Conservation (phyloP, 2,888 invertebrate species). For the Amphipoea lucens region DNA sequence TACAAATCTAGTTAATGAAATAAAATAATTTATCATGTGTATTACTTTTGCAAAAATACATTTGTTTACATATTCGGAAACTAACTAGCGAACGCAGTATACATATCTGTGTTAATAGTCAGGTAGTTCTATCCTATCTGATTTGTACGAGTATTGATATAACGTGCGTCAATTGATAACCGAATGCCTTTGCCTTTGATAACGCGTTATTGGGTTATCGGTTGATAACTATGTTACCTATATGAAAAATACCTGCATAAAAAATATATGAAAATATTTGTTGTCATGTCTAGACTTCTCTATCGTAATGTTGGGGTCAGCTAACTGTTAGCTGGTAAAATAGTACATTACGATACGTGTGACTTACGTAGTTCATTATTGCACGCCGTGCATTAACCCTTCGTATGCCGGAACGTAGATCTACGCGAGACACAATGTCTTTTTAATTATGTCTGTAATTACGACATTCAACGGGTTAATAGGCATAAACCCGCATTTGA, state of each 20-base stretch:
- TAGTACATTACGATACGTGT: too few species aligned
- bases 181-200: conserved; percentile 65
- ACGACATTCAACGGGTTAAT: too few species aligned
- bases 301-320: background rate
- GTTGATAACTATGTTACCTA: conserved; percentile 19
- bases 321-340: background rate
- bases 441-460: too few species aligned
- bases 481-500: too few species aligned
- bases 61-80: conserved; percentile 8
- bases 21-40: background rate
- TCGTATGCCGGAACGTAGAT: too few species aligned
- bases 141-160: conserved; percentile 65
- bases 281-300: conserved; percentile 1
- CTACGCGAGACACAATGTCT: too few species aligned
- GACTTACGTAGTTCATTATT: too few species aligned
- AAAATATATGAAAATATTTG: conserved; percentile 34
- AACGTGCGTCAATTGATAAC: conserved; percentile 78
- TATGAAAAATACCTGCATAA: conserved; percentile 2
- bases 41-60: background rate
- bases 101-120: conserved; percentile 47
- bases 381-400: too few species aligned
- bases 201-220: conserved; percentile 77
- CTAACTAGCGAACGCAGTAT: background rate
- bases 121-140: conserved; percentile 72
- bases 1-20: background rate